phyloP scores from a whole-genome alignment of 2,113 vertebrate genomes.

The Vidua chalybeata region DNA sequence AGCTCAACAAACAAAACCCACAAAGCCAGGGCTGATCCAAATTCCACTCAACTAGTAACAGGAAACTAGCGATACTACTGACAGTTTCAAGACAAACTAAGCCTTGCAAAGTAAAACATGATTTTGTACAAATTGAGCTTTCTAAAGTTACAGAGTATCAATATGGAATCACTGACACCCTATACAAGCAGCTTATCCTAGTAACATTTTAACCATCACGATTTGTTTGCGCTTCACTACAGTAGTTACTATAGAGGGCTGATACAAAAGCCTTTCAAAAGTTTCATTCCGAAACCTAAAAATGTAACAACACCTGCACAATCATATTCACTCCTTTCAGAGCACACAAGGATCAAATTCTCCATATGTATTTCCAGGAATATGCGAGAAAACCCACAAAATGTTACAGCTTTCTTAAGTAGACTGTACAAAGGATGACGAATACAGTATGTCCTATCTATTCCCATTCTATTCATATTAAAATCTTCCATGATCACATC shows the following conservation, averaged over 20 bases:
- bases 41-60: neutral
- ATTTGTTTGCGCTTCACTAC: neutral
- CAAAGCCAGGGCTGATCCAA: neutral
- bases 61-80: neutral
- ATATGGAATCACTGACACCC: neutral
- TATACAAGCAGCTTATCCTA: neutral
- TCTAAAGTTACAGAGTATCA: neutral
- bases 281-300: neutral
- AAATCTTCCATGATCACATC: neutral
- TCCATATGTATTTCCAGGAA: neutral
- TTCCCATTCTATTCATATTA: neutral
- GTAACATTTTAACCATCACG: neutral
- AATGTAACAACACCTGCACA: neutral
- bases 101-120: neutral
- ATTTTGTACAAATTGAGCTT: neutral
- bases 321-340: neutral
- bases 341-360: neutral
- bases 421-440: neutral
- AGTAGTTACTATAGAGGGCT: accelerated
- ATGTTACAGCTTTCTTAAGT: neutral
- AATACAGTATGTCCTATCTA: neutral
- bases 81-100: neutral
- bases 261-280: neutral
- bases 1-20: neutral
- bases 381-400: neutral